These are phyloP conservation scores for Sardina pilchardus DNA, from an alignment of 2,113 vertebrate species.

Conservation along the genomic window DNA sequence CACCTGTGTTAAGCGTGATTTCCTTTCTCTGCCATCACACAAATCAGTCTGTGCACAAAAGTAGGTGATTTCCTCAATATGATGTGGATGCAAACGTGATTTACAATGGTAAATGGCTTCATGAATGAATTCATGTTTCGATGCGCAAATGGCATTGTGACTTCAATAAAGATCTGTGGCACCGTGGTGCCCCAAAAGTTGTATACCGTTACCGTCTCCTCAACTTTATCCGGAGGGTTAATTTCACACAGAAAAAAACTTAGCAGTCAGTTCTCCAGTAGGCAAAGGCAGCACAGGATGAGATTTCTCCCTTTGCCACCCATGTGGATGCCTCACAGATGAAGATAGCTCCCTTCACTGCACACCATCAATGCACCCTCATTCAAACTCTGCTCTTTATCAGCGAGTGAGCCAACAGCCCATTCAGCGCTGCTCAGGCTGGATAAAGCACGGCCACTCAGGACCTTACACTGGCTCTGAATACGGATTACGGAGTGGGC, in stretches of 20 bases:
- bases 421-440: constrained; percentile 48
- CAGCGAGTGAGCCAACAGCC: constrained; percentile 52
- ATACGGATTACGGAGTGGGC: background rate
- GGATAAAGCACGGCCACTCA: constrained; percentile 53
- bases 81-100: too few species aligned
- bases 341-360: constrained; percentile 66
- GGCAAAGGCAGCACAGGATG: background rate
- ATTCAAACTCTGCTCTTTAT: constrained; percentile 64
- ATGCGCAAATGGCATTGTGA: too few species aligned
- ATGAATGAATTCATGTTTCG: too few species aligned
- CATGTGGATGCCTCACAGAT: constrained; percentile 60
- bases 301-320: constrained; percentile 54
- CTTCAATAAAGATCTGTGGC: too few species aligned
- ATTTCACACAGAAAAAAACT: background rate
- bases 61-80: too few species aligned
- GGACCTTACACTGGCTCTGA: constrained; percentile 44
- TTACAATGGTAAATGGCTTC: too few species aligned
- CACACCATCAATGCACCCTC: constrained; percentile 68
- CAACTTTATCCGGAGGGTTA: background rate
- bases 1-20: too few species aligned
- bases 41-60: too few species aligned
- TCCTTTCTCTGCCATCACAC: too few species aligned
- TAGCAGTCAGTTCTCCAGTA: background rate
- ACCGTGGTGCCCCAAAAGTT: too few species aligned
- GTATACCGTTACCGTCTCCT: too few species aligned